Evolutionary conservation across 2,797 vertebrate genomes (phyloP), one percentile per base, ranked within the genome.

Genomic region (Micrastur ruficollis): DNA sequence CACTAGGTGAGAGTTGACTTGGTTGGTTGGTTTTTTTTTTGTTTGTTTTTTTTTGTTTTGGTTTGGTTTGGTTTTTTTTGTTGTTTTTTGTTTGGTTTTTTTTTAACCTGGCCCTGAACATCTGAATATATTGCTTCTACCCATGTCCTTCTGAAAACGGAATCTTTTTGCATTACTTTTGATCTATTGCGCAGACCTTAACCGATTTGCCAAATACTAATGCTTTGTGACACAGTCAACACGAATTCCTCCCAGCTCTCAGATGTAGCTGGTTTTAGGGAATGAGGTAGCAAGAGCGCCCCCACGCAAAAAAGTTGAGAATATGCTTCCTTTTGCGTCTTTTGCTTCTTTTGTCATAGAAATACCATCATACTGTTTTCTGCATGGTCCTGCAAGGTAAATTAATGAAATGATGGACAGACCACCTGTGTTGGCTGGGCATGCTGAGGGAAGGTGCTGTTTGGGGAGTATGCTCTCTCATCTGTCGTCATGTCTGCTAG

Each of bases 121-220:
- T 66, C 42, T 2, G 11, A 44, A 47, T 68, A 20, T 26, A 23
- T 42, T 67, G 17, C 44, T 82, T 76, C 31, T 42, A 31, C 32
- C 5, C 8, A 59, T n/a, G 9, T 67, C 29, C 14, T 36, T 70
- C 81, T 86, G 49, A 31, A 58, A 82, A 31, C 2, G 6, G 34
- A 52, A n/a, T 91, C 25, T 34, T 90, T 78, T 38, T 80, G 56
- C n/a, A 5, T 92, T 83, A 27, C 36, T 80, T 85, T 34, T 89
- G 52, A 75, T 94, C 50, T 74, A 1, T 76, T 63, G 32, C 56
- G 10, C 59, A 87, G 86, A 59, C n/a, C 61, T 81, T n/a, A 32
- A 32, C 53, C 71, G 27, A 10, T 94, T 89, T 91, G 38, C 66
- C 63, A 78, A 70, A 23, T 38, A 7, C 29, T 46, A 15, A 12